A percentile compares a stretch with the other conserved stretches of the same genome.
phyloP scores from a whole-genome alignment of 2,888 invertebrate genomes.

The Pristionchus entomophagus region DNA sequence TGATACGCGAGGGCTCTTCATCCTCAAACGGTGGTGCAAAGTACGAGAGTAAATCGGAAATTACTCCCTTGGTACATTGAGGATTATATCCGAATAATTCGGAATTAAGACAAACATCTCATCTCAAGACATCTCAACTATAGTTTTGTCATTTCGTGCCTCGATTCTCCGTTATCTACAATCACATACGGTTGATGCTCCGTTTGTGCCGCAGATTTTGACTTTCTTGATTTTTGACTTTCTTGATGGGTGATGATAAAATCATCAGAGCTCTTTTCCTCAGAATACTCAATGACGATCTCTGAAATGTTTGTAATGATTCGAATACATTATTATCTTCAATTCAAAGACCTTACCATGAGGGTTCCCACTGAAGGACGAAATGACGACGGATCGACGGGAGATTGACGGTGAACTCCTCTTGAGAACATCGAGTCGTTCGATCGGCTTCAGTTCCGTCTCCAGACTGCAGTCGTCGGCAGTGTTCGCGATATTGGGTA shows the following conservation, averaged over 20 bases:
- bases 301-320: background rate
- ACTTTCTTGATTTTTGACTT: constrained; percentile 50
- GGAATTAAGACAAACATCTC: too few relatives aligned
- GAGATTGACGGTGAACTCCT: background rate
- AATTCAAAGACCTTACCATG: background rate
- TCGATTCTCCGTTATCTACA: background rate
- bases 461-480: background rate
- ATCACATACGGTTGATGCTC: background rate
- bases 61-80: background rate
- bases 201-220: constrained; percentile 53
- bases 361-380: background rate
- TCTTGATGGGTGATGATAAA: constrained; percentile 58
- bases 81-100: background rate
- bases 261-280: constrained; percentile 54
- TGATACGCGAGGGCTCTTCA: background rate
- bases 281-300: constrained; percentile 11
- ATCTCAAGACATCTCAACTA: too few relatives aligned
- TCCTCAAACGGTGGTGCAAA: background rate
- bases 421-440: background rate
- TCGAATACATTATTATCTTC: background rate
- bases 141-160: background rate
- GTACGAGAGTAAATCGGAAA: background rate
- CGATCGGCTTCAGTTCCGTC: background rate
- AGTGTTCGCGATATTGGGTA: background rate
- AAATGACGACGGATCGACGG: background rate